Conservation (phyloP, 2,888 invertebrate species). For the Trichogramma evanescens region DNA sequence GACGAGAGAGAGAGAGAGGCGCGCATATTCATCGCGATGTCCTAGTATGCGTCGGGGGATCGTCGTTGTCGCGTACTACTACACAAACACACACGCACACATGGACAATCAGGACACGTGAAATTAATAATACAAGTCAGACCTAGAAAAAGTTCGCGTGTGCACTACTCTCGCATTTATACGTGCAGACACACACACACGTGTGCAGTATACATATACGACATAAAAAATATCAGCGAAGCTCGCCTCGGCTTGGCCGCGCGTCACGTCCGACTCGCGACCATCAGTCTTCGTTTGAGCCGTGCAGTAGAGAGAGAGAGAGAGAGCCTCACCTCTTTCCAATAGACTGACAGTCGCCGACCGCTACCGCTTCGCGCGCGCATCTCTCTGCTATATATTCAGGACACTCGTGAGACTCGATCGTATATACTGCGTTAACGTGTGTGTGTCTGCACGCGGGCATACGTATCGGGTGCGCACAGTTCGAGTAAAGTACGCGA, state of each 20-base stretch:
- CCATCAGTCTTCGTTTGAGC: slow-evolving; percentile 19
- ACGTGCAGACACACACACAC: background rate
- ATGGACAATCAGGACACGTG: slow-evolving; percentile 13
- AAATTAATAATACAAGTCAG: slow-evolving; percentile 11
- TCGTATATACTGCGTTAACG: too few species aligned
- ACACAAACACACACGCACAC: too few species aligned
- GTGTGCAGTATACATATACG: background rate
- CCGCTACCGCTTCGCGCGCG: background rate
- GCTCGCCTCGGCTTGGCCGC: background rate
- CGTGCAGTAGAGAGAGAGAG: background rate
- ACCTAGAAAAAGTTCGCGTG: slow-evolving; percentile 5
- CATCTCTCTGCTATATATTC: background rate
- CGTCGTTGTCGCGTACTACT: too few species aligned
- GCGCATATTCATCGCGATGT: too few species aligned
- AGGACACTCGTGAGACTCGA: too few species aligned
- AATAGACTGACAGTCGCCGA: slow-evolving; percentile 17
- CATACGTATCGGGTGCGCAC: too few species aligned
- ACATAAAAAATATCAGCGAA: slow-evolving; percentile 13
- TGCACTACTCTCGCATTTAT: background rate
- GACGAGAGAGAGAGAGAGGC: too few species aligned
- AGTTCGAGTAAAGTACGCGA: background rate
- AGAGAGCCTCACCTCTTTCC: background rate
- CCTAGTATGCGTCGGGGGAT: too few species aligned
- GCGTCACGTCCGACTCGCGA: slow-evolving; percentile 13
- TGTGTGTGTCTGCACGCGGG: too few species aligned